Evolutionary conservation across 2,888 invertebrate genomes (phyloP).

Genomic region (Dynastes hyllus): DNA sequence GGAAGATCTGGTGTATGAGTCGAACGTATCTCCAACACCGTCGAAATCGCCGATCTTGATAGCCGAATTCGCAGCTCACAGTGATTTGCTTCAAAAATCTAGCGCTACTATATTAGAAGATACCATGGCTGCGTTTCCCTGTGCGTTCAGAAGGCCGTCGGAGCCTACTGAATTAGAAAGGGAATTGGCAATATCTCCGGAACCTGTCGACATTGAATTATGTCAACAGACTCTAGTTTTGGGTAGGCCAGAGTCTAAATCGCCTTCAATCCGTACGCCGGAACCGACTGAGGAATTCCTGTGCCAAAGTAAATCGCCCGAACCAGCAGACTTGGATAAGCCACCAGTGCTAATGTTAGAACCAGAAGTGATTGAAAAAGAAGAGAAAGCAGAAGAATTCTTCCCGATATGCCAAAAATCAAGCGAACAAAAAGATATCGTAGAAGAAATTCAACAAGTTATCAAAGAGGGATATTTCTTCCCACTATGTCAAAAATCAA

Average conservation of each 20-base stretch:
- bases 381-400: conserved; percentile 14
- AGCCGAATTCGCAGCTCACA: not conserved
- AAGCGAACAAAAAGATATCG: conserved; percentile 20
- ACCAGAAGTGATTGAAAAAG: conserved; percentile 32
- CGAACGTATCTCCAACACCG: not conserved
- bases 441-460: conserved; percentile 36
- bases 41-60: not conserved
- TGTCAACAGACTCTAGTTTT: not conserved
- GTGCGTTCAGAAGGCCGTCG: not conserved
- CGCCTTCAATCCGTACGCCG: conserved; percentile 29
- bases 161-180: conserved; percentile 38
- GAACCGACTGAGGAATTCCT: conserved; percentile 47
- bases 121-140: not conserved
- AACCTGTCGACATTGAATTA: conserved; percentile 42
- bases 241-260: conserved; percentile 25
- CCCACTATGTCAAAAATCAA: conserved; percentile 19
- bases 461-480: conserved; percentile 18
- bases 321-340: not conserved
- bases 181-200: conserved; percentile 38
- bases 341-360: conserved; percentile 51
- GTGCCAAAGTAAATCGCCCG: conserved; percentile 44
- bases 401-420: conserved; percentile 27
- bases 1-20: conserved; percentile 8
- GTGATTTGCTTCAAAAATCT: conserved; percentile 3
- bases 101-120: not conserved